Evolutionary conservation across 37 sponge, comb jelly and placozoan species (phyloP), one percentile per base, ranked within the genome.

Genomic region (Mnemiopsis leidyi): DNA sequence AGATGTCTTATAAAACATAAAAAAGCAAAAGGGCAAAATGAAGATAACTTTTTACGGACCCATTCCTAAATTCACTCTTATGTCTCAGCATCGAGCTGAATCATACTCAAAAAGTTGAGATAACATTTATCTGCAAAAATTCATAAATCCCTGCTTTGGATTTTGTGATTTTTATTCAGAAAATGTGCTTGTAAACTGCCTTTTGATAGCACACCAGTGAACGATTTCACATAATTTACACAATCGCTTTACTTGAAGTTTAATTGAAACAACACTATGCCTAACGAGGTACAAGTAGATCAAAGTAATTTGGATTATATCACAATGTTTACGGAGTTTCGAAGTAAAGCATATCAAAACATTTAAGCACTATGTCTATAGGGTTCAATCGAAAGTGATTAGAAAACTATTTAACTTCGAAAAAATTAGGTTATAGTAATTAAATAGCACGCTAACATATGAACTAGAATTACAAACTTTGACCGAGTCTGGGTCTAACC

Each of bases 1-100:
- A 77, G 79, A 31, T 13, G 26, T 77, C 79, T 34, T 77, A 77
- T 77, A 77, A 77, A 77, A 77, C 79, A 77, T 77, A 77, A 77
- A 77, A 77, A 77, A 77, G 79, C 79, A 77, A 32, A 32, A 77
- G 9, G 79, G 79, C n/a, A 48, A 48, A 48, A 48, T 48, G 61
- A 48, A 48, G 5, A 48, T 48, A 48, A 48, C 9, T 48, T 13
- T 48, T 48, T 18, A 48, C 9, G 61, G 61, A 5, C 61, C 61
- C 13, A 18, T 48, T 48, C 61, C 61, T 48, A 48, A 13, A 18
- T 48, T 48, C 13, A 48, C 61, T 48, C 61, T 48, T 48, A 48
- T 18, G 61, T 48, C 13, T 48, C 5, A 48, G 61, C 13, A n/a
- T 48, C 13, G 13, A 48, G 61, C 61, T 48, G 13, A 48, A 48